These are phyloP conservation scores for Lamprologus lemairii DNA, from an alignment of 2,113 vertebrate species.

Conservation along the genomic window DNA sequence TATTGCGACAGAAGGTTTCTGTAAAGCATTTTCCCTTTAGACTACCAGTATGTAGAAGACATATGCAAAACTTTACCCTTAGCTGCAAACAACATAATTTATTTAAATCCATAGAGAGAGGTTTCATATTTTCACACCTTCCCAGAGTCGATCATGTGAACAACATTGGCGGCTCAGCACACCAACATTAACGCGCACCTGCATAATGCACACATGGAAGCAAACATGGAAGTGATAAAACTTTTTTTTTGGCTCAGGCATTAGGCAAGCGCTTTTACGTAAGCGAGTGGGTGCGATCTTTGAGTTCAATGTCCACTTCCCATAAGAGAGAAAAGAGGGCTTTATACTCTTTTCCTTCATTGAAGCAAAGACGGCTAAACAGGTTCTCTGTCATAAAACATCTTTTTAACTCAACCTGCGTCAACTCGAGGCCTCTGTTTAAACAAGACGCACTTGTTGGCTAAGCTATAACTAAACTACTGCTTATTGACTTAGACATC, in stretches of 20 bases:
- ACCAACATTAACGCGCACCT: rapidly evolving
- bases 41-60: background rate
- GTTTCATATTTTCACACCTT: background rate
- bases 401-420: background rate
- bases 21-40: background rate
- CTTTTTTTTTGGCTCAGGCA: rapidly evolving
- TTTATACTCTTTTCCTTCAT: background rate
- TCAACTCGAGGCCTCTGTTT: background rate
- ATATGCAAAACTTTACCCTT: background rate
- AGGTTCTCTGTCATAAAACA: background rate
- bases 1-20: background rate
- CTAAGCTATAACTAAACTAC: background rate
- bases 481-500: background rate
- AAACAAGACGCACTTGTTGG: background rate
- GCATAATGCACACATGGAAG: background rate
- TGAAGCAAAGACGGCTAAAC: background rate
- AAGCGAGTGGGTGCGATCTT: background rate
- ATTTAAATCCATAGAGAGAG: background rate
- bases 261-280: background rate
- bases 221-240: background rate
- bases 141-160: background rate
- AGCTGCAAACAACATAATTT: background rate
- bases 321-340: background rate
- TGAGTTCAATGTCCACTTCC: background rate
- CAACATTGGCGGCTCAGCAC: background rate